Percentiles rank a stretch among this genome's conserved stretches.
phyloP scores from a whole-genome alignment of 1,140 invertebrate genomes.

The Vanessa tameamea region DNA sequence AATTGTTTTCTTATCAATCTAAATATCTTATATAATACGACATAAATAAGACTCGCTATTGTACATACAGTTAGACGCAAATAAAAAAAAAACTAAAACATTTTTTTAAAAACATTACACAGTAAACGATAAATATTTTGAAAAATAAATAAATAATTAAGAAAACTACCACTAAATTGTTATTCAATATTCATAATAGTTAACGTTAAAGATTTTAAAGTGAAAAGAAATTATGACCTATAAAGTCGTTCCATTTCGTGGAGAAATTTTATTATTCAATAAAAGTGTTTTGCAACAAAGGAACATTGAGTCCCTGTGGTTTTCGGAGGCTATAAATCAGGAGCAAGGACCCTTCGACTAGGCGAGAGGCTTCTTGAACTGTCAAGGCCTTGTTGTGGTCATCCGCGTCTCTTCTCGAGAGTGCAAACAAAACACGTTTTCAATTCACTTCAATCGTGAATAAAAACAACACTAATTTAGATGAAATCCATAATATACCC shows the following conservation, averaged over 20 bases:
- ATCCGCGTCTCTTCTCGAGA: slow-evolving; percentile 49
- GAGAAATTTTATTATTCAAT: slow-evolving; percentile 79
- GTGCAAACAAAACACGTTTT: slow-evolving; percentile 53
- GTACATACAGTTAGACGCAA: background rate
- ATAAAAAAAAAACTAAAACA: background rate
- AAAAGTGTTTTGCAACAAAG: slow-evolving; percentile 75
- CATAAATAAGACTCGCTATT: no score
- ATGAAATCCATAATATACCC: background rate
- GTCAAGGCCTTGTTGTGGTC: slow-evolving; percentile 74
- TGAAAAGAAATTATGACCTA: slow-evolving; percentile 74
- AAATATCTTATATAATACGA: no score
- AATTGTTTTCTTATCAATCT: no score
- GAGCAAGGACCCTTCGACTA: slow-evolving; percentile 70
- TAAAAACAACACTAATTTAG: slow-evolving; percentile 10
- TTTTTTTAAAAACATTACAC: background rate
- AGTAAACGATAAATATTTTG: no score
- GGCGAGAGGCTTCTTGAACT: slow-evolving; percentile 70
- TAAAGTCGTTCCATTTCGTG: slow-evolving; percentile 76
- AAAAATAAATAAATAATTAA: background rate
- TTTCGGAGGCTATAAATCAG: slow-evolving; percentile 75
- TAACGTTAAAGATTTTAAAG: slow-evolving; percentile 26
- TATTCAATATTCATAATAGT: slow-evolving; percentile 7
- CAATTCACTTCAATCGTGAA: background rate
- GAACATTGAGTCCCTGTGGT: slow-evolving; percentile 76
- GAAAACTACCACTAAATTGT: slow-evolving; percentile 2